phyloP scores from a whole-genome alignment of 2,888 invertebrate species.

The Caenorhabditis afra region DNA sequence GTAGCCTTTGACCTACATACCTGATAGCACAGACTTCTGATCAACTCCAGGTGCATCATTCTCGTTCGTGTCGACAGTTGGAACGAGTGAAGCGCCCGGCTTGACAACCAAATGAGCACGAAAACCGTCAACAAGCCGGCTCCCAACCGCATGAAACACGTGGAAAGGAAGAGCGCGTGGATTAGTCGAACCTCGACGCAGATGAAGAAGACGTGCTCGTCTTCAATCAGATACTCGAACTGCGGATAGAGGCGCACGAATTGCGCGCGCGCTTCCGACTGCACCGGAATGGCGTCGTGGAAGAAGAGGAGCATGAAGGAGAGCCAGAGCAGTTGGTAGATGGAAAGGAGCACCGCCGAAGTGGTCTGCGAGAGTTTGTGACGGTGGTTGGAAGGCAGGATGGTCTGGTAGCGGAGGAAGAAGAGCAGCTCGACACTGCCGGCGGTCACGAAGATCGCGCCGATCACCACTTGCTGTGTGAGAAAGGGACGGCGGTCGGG shows the following conservation, averaged over 20 bases:
- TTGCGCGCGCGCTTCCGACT: not conserved
- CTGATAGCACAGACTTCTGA: conserved; percentile 43
- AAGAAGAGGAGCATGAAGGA: not conserved
- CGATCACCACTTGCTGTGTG: conserved; percentile 1
- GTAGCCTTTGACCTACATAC: not conserved
- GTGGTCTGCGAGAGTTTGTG: not conserved
- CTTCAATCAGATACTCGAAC: conserved; percentile 26
- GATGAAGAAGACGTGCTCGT: conserved; percentile 28
- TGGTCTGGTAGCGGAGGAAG: conserved; percentile 4
- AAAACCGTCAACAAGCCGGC: conserved; percentile 25
- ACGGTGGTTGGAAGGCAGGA: not conserved
- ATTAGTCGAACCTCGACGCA: conserved; percentile 24
- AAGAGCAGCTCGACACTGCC: conserved; percentile 9
- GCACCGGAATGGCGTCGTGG: not conserved
- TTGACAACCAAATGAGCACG: conserved; percentile 22
- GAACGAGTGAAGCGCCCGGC: conserved; percentile 19
- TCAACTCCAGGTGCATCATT: conserved; percentile 42
- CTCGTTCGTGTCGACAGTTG: conserved; percentile 25
- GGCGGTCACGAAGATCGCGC: not conserved
- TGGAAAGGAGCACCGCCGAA: not conserved
- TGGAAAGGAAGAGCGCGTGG: conserved; percentile 24
- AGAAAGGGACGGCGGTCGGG: too few relatives aligned
- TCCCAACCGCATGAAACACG: conserved; percentile 37
- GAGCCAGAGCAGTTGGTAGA: not conserved
- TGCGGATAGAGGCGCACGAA: conserved; percentile 31